A percentile compares a stretch with the other conserved stretches of the same genome.
Evolutionary conservation across 2,888 invertebrate species (phyloP).

Genomic region (Pardosa pseudoannulata): DNA sequence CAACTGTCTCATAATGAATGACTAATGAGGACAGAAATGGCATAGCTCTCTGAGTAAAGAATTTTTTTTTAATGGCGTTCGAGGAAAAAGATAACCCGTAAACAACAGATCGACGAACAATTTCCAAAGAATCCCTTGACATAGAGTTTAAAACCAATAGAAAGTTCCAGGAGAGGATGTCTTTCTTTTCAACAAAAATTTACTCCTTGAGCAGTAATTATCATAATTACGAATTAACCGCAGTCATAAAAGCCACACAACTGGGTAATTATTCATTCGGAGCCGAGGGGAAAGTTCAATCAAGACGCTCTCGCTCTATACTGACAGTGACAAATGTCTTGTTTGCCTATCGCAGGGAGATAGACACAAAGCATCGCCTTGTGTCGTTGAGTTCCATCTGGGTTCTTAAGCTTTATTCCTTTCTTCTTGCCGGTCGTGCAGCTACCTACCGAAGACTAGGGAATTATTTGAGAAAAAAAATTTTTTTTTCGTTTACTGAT

Average conservation of each 20-base stretch:
- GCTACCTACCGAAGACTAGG: no score
- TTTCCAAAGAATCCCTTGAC: slow-evolving; percentile 21
- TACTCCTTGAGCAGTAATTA: slow-evolving; percentile 43
- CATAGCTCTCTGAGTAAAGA: slow-evolving; percentile 4
- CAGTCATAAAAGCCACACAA: slow-evolving; percentile 55
- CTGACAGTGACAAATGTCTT: slow-evolving; percentile 71
- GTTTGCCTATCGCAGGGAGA: slow-evolving; percentile 51
- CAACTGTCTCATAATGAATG: slow-evolving; percentile 46
- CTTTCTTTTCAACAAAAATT: slow-evolving; percentile 9
- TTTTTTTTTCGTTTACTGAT: no score
- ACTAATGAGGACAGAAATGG: slow-evolving; percentile 44
- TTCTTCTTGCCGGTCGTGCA: no score
- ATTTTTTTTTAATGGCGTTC: background rate
- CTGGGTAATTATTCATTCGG: slow-evolving; percentile 47
- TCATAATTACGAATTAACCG: slow-evolving; percentile 70
- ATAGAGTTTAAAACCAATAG: slow-evolving; percentile 40
- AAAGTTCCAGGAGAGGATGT: background rate
- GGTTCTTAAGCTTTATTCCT: no score
- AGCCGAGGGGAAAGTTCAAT: slow-evolving; percentile 27
- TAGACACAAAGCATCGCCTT: slow-evolving; percentile 43
- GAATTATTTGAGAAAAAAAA: no score
- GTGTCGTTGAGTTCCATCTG: background rate
- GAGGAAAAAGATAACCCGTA: slow-evolving; percentile 20
- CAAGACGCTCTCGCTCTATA: slow-evolving; percentile 37
- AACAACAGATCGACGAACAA: slow-evolving; percentile 39